phyloP scores from a whole-genome alignment of 2,888 invertebrate genomes.

The Sarcophaga caerulescens region DNA sequence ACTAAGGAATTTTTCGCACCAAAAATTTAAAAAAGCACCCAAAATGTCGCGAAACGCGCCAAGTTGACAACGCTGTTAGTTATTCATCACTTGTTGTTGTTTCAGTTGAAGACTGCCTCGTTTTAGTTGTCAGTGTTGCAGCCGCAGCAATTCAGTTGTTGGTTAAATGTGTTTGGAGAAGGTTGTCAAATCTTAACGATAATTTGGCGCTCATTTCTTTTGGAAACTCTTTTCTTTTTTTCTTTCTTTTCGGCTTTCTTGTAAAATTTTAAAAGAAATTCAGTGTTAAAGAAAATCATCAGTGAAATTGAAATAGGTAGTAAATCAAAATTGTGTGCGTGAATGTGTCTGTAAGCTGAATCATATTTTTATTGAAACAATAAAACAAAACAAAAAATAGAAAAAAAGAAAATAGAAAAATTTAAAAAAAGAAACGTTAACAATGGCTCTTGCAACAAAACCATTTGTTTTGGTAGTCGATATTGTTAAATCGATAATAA shows the following conservation, averaged over 20 bases:
- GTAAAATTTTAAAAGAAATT: conserved; percentile 6
- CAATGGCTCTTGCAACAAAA: conserved; percentile 51
- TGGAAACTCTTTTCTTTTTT: neutral
- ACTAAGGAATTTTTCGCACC: no score
- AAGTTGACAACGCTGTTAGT: no score
- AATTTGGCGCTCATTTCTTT: neutral
- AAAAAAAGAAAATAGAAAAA: conserved; percentile 1
- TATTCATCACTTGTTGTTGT: conserved; percentile 19
- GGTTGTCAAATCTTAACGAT: conserved; percentile 37
- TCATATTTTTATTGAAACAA: no score
- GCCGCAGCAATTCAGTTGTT: conserved; percentile 48
- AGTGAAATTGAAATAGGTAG: conserved; percentile 1
- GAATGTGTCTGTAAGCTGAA: no score
- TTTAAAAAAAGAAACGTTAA: neutral
- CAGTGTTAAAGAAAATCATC: neutral
- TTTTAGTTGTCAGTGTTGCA: conserved; percentile 20
- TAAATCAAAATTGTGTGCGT: no score
- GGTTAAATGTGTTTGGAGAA: conserved; percentile 54
- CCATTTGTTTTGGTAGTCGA: conserved; percentile 63
- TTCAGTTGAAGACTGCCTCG: neutral
- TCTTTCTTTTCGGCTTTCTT: neutral
- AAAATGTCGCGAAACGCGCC: no score
- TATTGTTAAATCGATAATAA: conserved; percentile 74
- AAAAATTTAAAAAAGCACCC: no score
- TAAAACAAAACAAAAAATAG: conserved; percentile 9